Percentiles rank a stretch among this genome's conserved stretches.
phyloP scores from a whole-genome alignment of 2,888 invertebrate genomes.

The Latheticus oryzae region DNA sequence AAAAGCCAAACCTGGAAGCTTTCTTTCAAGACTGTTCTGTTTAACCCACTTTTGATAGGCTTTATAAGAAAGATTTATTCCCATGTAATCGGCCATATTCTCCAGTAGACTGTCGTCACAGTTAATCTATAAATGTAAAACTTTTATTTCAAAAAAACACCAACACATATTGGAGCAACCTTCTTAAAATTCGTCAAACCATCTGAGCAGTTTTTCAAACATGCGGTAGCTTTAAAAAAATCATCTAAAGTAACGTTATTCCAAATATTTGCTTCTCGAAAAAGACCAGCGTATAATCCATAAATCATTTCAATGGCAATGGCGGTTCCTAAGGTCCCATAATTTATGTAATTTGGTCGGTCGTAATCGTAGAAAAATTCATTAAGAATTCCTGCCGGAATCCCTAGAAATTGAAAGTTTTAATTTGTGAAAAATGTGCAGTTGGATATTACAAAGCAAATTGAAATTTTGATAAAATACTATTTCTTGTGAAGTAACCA shows the following conservation, averaged over 20 bases:
- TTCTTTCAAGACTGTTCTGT: conserved; percentile 66
- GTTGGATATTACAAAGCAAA: conserved; percentile 15
- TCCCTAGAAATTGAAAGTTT: conserved; percentile 7
- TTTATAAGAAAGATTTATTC: conserved; percentile 85
- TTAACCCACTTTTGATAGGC: conserved; percentile 79
- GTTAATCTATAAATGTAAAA: conserved; percentile 26
- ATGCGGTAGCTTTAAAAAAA: conserved; percentile 20
- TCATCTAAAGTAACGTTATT: conserved; percentile 10
- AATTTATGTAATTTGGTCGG: conserved; percentile 88
- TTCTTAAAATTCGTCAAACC: conserved; percentile 7
- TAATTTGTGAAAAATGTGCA: not conserved
- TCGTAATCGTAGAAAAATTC: conserved; percentile 86
- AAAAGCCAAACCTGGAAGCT: conserved; percentile 76
- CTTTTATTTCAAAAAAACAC: too few species aligned
- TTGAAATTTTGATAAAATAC: conserved; percentile 22
- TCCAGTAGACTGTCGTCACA: conserved; percentile 64
- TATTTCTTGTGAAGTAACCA: conserved; percentile 14
- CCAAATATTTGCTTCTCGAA: conserved; percentile 28
- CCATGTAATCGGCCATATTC: conserved; percentile 91
- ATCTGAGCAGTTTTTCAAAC: conserved; percentile 24
- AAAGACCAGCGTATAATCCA: conserved; percentile 72
- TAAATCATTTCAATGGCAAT: conserved; percentile 89
- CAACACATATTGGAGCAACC: not conserved
- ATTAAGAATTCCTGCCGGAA: conserved; percentile 87
- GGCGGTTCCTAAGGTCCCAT: conserved; percentile 85